These are phyloP conservation scores for Catostylus mosaicus DNA, from an alignment of 30 jellyfish, hydroid and myxozoan species.

Conservation along the genomic window DNA sequence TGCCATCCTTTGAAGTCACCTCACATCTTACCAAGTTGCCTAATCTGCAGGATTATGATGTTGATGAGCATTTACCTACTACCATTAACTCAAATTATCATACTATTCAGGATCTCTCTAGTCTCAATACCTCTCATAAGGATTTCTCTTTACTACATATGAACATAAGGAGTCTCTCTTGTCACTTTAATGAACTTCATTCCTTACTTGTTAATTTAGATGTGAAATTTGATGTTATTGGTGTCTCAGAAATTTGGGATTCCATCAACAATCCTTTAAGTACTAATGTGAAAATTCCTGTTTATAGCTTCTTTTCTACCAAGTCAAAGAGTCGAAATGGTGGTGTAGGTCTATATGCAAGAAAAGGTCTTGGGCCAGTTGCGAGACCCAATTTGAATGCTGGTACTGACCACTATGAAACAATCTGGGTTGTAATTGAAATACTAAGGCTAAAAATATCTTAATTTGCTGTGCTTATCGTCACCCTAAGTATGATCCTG, in stretches of 20 bases:
- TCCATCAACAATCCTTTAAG: conserved; percentile 17
- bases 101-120: conserved; percentile 36
- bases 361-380: conserved; percentile 28
- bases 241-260: conserved; percentile 32
- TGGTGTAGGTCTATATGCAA: conserved; percentile 18
- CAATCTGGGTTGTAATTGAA: conserved; percentile 35
- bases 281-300: conserved; percentile 19
- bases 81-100: conserved; percentile 29
- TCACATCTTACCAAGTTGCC: conserved; percentile 24
- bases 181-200: too few species aligned
- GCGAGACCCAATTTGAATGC: too few species aligned
- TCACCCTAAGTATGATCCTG: too few species aligned
- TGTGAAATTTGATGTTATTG: neutral
- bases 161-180: too few species aligned
- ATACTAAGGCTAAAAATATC: too few species aligned
- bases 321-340: conserved; percentile 16
- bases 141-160: too few species aligned
- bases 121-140: conserved; percentile 24
- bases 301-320: too few species aligned
- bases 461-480: too few species aligned
- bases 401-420: conserved; percentile 18
- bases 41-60: too few species aligned
- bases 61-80: conserved; percentile 38
- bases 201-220: neutral
- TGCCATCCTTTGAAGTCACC: conserved; percentile 44